A percentile compares a stretch with the other conserved stretches of the same genome.
Conservation (phyloP, 2,888 invertebrate species). For the Archaeoteleia sp. region DNA sequence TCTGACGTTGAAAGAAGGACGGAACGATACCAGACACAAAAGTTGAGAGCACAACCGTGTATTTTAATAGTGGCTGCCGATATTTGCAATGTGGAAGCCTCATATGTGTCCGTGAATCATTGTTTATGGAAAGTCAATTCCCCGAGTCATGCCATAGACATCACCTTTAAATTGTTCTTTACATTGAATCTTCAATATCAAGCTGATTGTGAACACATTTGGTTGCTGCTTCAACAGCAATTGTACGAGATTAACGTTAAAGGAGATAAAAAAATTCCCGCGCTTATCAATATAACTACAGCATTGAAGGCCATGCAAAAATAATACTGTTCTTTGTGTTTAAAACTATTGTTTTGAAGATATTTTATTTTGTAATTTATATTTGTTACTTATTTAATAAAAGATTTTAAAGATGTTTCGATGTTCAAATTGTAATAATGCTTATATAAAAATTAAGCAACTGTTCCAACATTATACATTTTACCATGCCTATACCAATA, state of each 20-base stretch:
- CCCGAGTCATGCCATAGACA: conserved; percentile 12
- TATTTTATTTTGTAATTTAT: too few species aligned
- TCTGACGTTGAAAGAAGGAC: conserved; percentile 5
- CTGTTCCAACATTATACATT: neutral
- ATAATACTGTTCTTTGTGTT: too few species aligned
- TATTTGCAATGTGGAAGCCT: conserved; percentile 4
- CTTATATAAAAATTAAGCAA: too few species aligned
- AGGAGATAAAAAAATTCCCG: conserved; percentile 13
- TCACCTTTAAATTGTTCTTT: conserved; percentile 20
- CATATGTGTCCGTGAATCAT: conserved; percentile 12
- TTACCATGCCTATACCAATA: neutral
- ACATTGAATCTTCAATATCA: conserved; percentile 15
- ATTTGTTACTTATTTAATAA: neutral
- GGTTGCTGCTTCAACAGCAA: conserved; percentile 12
- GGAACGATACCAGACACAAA: conserved; percentile 5
- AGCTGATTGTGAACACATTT: conserved; percentile 15
- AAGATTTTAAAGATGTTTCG: conserved; percentile 3
- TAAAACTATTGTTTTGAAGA: too few species aligned
- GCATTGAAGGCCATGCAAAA: neutral
- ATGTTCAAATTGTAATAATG: conserved; percentile 1
- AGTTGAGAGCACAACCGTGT: conserved; percentile 12
- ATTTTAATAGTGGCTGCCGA: conserved; percentile 13
- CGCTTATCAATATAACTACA: neutral
- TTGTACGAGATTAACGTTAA: conserved; percentile 1
- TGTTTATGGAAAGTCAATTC: conserved; percentile 16